Evolutionary conservation across 2,797 vertebrate genomes (phyloP), one percentile per base, ranked within the genome.

Genomic region (Premnoplex brunnescens): DNA sequence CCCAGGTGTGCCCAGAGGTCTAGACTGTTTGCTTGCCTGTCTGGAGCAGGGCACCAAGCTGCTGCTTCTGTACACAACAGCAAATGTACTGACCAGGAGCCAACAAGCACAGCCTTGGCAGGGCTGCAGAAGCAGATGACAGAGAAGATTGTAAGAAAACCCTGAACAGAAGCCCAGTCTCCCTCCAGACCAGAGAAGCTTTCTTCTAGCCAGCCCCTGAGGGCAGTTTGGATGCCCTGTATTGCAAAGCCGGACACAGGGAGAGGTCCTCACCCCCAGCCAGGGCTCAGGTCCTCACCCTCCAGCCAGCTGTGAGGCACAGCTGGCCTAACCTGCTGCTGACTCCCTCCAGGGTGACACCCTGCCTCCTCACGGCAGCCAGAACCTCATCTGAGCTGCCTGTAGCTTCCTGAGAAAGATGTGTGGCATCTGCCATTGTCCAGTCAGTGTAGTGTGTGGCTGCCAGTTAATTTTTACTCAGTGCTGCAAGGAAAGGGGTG

Each of bases 351-450:
- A 55, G 34, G 44, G 39, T 52, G 66, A 55, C 71, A 48, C 3
- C 26, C 46, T 2, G 1, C 46, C 10, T 3, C 24, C 28, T 49
- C 48, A 36, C 0, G 2, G 28, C 49, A 85, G 36, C 52, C 5
- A 10, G 43, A 34, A 22, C 73, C 55, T 91, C 36, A 7, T 49
- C 44, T 1, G 2, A 76, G 43, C 39, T 72, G 48, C 26, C 32
- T 1, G 1, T 4, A 76, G 46, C 80, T 76, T 86, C 48, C 63
- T 10, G 36, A 67, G 69, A 76, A 58, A 59, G 23, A 5, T 0
- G 1, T 23, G 68, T 71, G 68, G 28, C 54, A 36, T 26, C 59
- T 69, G 62, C 79, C 26, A 0, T 34, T 51, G 63, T 39, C 43
- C 5, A 2, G 36, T 44, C 68, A 34, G 7, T 0, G 4, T 32